Evolutionary conservation across 2,113 vertebrate genomes (phyloP).

Genomic region (Mormyrus lacerda): DNA sequence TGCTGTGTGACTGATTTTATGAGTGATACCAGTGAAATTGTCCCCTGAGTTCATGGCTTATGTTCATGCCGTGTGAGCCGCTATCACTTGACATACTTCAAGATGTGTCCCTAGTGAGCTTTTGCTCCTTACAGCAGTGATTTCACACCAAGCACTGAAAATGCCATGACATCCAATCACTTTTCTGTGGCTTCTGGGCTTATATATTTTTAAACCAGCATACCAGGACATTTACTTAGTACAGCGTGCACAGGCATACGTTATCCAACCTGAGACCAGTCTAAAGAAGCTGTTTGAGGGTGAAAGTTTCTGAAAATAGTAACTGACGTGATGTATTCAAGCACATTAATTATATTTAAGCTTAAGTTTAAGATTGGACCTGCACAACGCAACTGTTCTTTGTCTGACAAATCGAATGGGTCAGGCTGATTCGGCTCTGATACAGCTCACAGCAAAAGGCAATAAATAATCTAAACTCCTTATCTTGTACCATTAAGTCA

Average conservation of each 20-base stretch:
- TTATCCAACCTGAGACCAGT: slow-evolving; percentile 37
- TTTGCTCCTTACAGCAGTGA: neutral
- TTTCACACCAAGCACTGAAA: neutral
- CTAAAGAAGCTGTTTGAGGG: slow-evolving; percentile 60
- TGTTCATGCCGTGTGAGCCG: neutral
- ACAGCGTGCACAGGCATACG: neutral
- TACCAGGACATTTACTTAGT: neutral
- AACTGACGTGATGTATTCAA: slow-evolving; percentile 70
- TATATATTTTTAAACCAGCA: neutral
- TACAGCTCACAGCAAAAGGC: slow-evolving; percentile 32
- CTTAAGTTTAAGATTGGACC: slow-evolving; percentile 13
- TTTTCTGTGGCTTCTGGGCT: neutral
- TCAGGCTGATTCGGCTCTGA: slow-evolving; percentile 30
- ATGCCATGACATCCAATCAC: neutral
- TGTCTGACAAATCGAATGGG: slow-evolving; percentile 30
- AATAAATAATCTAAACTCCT: slow-evolving; percentile 12
- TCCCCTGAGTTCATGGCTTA: neutral
- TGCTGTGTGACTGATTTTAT: neutral
- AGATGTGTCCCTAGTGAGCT: neutral
- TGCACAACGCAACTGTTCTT: slow-evolving; percentile 28
- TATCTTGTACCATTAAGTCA: neutral
- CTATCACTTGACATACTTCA: neutral
- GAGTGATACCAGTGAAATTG: neutral
- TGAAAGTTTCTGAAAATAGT: slow-evolving; percentile 61
- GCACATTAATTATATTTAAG: slow-evolving; percentile 65